A percentile compares a stretch with the other conserved stretches of the same genome.
Conservation (phyloP, 2,113 vertebrate genomes). For the Emberiza fucata region DNA sequence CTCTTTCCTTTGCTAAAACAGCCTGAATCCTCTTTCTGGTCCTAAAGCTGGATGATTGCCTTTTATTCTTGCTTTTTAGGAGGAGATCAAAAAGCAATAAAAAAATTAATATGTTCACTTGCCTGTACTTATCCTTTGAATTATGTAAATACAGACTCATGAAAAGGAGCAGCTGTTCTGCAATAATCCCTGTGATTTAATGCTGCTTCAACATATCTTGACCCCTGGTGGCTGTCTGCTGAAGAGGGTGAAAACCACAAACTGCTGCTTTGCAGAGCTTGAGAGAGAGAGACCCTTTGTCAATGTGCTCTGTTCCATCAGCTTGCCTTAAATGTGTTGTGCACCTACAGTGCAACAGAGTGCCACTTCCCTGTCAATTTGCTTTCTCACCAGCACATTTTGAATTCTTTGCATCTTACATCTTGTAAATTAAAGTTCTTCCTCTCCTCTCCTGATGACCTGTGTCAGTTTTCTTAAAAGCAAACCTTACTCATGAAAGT, state of each 20-base stretch:
- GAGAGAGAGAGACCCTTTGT: background rate
- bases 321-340: background rate
- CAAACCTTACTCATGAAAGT: background rate
- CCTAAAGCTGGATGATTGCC: background rate
- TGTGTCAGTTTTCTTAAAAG: background rate
- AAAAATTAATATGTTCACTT: conserved; percentile 1
- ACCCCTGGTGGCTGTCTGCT: background rate
- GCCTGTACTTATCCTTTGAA: background rate
- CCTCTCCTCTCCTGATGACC: background rate
- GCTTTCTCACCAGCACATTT: background rate
- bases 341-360: background rate
- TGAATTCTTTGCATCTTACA: background rate
- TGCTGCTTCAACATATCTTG: background rate
- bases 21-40: background rate
- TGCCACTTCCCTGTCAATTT: background rate
- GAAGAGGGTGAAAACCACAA: background rate
- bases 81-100: background rate
- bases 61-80: background rate
- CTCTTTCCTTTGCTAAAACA: background rate
- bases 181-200: conserved; percentile 17
- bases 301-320: background rate
- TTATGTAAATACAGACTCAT: background rate
- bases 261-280: background rate
- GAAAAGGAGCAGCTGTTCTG: background rate
- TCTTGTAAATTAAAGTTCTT: background rate